Conservation (phyloP, 2,797 vertebrate genomes). For the Epinephelus coioides region DNA sequence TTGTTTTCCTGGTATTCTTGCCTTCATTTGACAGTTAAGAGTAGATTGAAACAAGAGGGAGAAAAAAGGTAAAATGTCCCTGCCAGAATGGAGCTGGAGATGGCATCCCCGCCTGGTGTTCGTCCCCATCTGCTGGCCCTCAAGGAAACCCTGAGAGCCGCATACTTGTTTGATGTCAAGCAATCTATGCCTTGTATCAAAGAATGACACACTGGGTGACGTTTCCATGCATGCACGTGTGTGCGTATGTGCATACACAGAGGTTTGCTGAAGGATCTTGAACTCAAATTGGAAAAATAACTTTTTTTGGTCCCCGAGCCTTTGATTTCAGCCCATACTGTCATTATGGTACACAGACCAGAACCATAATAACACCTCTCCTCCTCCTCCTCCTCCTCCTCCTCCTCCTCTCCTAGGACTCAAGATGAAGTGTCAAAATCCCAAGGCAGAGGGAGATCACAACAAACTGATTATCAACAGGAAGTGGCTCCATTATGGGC, state of each 20-base stretch:
- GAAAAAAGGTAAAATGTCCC: not conserved
- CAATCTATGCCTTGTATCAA: not conserved
- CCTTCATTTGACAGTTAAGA: constrained; percentile 17
- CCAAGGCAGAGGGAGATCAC: constrained; percentile 76
- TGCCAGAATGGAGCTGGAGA: not conserved
- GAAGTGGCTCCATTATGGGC: constrained; percentile 87
- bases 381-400: constrained; percentile 4
- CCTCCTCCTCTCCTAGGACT: constrained; percentile 49
- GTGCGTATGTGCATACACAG: constrained; percentile 12
- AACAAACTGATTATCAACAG: constrained; percentile 85
- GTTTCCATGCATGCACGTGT: constrained; percentile 18
- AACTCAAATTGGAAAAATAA: constrained; percentile 46
- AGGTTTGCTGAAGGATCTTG: constrained; percentile 34
- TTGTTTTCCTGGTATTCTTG: constrained; percentile 24
- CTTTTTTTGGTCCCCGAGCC: constrained; percentile 12
- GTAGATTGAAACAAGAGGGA: constrained; percentile 1
- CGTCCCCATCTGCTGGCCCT: not conserved
- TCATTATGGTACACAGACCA: constrained; percentile 63
- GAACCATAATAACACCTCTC: constrained; percentile 62
- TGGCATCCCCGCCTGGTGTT: not conserved
- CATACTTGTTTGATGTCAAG: constrained; percentile 8
- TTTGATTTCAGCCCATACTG: constrained; percentile 56
- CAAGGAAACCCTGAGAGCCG: not conserved
- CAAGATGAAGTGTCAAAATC: constrained; percentile 80
- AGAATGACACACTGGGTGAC: constrained; percentile 27